These are phyloP conservation scores for Sebastes hopkinsi DNA, from an alignment of 2,797 vertebrate species.

Conservation along the genomic window DNA sequence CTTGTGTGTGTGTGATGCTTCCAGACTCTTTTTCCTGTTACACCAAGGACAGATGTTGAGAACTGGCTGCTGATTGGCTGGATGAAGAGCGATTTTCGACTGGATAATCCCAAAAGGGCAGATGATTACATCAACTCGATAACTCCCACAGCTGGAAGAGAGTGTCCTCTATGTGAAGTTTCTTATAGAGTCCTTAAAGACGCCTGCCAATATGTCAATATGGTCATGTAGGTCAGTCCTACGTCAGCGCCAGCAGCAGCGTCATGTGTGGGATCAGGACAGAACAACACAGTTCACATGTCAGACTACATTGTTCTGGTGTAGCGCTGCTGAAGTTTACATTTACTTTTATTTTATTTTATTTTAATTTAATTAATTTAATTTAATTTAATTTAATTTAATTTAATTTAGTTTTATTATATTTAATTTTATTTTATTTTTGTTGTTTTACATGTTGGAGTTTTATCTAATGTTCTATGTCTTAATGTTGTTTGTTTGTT, in stretches of 20 bases:
- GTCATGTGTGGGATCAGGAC: background rate
- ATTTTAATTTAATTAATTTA: background rate
- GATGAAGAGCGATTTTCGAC: conserved; percentile 50
- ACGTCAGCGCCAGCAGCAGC: background rate
- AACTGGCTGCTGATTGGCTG: conserved; percentile 59
- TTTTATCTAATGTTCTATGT: too few species aligned
- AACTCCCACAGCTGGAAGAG: conserved; percentile 49
- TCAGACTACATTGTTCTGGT: background rate
- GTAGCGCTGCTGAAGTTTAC: background rate
- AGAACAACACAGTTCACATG: background rate
- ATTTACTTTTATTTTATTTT: background rate
- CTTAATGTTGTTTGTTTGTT: background rate
- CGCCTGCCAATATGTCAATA: background rate
- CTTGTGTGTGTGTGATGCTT: conserved; percentile 24
- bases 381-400: background rate
- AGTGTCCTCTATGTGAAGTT: conserved; percentile 12
- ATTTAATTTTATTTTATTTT: too few species aligned
- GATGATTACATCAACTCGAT: conserved; percentile 55
- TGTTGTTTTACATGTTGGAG: too few species aligned
- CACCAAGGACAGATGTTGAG: conserved; percentile 62
- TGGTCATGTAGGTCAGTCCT: background rate
- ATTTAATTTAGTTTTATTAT: background rate
- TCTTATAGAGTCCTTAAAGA: conserved; percentile 32
- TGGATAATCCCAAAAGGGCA: conserved; percentile 62
- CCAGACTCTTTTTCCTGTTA: conserved; percentile 39